Evolutionary conservation across 2,888 invertebrate genomes (phyloP), one percentile per base, ranked within the genome.

Genomic region (Teleogryllus oceanicus): DNA sequence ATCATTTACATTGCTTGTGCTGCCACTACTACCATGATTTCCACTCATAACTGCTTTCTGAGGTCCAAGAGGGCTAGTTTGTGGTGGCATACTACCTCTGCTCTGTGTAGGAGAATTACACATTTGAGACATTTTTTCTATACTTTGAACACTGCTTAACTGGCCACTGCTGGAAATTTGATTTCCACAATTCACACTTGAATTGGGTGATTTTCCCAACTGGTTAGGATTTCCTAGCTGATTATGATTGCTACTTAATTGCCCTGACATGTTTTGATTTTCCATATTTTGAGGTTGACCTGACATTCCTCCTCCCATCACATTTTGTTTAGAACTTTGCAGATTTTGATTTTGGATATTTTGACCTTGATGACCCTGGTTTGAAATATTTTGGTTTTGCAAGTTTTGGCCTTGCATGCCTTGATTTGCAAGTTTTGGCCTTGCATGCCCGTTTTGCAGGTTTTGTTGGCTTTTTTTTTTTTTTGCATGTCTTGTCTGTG

Each of bases 1-100:
- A 62, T 62, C 85, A 24, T 85, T 84, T 80, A 83, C 80, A 78
- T 24, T 80, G 79, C 50, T 81, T 81, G 16, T 77, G 76, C 13
- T 81, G 78, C 74, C 76, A 79, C 50, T 80, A n/a, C 11, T 62
- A 11, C 62, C 62, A 62, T 62, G 62, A n/a, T 8, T 62, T 3
- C 62, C 62, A 62, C 20, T 75, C 49, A 74, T 11, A 11, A 62
- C 12, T 8, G 37, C 37, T 49, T 74, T 78, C 51, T 62, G 78
- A 12, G 62, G 1, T 13, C n/a, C n/a, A 8, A 62, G 13, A 18
- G 62, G 62, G n/a, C 62, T 62, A n/a, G 62, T 18, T 62, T 62
- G 62, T 18, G 62, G 76, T 21, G 76, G 21, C 76, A 76, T 20
- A 20, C 13, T 76, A 21, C 21, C 16, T 76, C 13, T 76, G 10